Percentiles rank a stretch among this genome's conserved stretches.
Conservation (phyloP, 64 coral and sea anemone species). For the Porites australiensis region DNA sequence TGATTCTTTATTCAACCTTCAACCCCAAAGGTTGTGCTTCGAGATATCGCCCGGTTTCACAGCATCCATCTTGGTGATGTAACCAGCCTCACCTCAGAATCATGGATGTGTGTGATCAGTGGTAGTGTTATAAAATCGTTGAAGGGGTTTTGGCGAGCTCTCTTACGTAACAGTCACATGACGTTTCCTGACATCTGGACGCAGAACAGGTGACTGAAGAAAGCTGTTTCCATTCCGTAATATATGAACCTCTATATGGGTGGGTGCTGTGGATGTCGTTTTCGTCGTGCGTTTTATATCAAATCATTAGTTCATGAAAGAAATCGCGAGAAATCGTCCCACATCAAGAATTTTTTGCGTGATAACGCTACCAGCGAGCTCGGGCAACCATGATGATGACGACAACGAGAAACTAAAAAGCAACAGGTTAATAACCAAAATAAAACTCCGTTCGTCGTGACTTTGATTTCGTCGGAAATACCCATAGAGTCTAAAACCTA, state of each 20-base stretch:
- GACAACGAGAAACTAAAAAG: no score
- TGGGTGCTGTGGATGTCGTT: no score
- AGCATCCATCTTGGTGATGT: slow-evolving; percentile 37
- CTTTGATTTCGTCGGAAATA: no score
- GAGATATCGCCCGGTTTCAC: slow-evolving; percentile 42
- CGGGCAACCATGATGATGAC: no score
- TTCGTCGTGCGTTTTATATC: no score
- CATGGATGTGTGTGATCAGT: slow-evolving; percentile 38
- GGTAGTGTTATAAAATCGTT: slow-evolving; percentile 26
- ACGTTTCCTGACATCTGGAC: slow-evolving; percentile 27
- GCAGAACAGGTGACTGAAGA: background rate
- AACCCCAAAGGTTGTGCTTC: background rate
- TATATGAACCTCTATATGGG: background rate
- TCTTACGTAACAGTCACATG: background rate
- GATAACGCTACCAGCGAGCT: no score
- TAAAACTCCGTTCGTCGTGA: no score
- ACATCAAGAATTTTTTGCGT: no score
- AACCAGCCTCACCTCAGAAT: background rate
- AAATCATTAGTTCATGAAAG: no score
- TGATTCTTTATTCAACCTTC: background rate
- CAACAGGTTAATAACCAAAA: no score
- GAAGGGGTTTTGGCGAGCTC: slow-evolving; percentile 18
- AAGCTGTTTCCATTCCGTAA: background rate
- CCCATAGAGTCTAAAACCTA: no score
- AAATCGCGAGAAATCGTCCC: no score